phyloP scores from a whole-genome alignment of 1,140 invertebrate species.

The Macrobrachium rosenbergii region DNA sequence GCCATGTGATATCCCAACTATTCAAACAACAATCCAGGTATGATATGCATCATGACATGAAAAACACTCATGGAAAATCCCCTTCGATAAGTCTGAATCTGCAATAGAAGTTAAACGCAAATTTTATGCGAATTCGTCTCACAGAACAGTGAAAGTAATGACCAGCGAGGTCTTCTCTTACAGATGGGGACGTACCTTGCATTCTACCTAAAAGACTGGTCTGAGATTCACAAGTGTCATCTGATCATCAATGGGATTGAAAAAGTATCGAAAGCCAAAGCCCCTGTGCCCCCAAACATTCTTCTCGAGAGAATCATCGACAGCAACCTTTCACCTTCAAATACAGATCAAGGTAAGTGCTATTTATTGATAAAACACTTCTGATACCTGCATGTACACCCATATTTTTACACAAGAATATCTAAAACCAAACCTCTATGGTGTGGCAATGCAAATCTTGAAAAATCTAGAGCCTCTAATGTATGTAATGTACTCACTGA shows the following conservation, averaged over 20 bases:
- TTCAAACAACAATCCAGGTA: constrained; percentile 47
- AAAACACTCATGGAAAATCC: no score
- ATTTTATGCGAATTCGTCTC: no score
- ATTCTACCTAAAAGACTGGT: constrained; percentile 42
- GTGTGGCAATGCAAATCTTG: no score
- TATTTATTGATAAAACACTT: not conserved
- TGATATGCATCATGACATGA: no score
- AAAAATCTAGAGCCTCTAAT: no score
- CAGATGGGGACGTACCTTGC: constrained; percentile 51
- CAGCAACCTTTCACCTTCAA: not conserved
- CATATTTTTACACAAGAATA: no score
- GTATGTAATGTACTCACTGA: no score
- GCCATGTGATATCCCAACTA: constrained; percentile 23
- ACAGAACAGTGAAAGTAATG: no score
- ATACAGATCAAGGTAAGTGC: not conserved
- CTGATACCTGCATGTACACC: no score
- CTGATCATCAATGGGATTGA: constrained; percentile 45
- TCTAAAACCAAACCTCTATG: no score
- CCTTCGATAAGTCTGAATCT: no score
- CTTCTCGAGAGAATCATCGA: constrained; percentile 26
- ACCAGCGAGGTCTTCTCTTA: not conserved
- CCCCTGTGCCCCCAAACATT: constrained; percentile 14
- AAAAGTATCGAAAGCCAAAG: constrained; percentile 34
- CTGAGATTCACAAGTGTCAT: constrained; percentile 21
- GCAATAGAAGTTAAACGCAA: no score